A percentile compares a stretch with the other conserved stretches of the same genome.
phyloP scores from a whole-genome alignment of 2,113 vertebrate genomes.

The Peromyscus leucopus region DNA sequence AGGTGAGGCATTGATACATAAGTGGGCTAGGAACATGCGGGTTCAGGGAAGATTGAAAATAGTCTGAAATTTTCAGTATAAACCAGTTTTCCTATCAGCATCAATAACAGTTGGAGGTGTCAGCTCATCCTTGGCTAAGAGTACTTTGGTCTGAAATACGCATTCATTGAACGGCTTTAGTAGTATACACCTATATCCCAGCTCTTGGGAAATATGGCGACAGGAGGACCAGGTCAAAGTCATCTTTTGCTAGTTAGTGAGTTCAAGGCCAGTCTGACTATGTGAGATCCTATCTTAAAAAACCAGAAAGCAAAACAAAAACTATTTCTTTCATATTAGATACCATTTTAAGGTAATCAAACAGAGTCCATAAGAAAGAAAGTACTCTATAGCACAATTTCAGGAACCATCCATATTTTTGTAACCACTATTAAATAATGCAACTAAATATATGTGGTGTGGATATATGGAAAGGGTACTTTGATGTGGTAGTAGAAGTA shows the following conservation, averaged over 20 bases:
- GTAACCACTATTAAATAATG: slow-evolving; percentile 18
- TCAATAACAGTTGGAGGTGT: background rate
- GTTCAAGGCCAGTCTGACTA: background rate
- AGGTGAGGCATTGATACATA: background rate
- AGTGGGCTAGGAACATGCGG: background rate
- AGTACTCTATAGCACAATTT: background rate
- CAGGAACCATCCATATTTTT: slow-evolving; percentile 8
- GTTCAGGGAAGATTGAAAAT: background rate
- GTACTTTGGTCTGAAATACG: background rate
- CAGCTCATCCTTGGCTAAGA: background rate
- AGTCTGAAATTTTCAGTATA: slow-evolving; percentile 15
- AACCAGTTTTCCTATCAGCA: background rate
- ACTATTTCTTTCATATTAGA: slow-evolving; percentile 3
- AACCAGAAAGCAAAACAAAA: background rate
- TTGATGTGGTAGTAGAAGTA: background rate
- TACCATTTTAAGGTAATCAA: slow-evolving; percentile 20
- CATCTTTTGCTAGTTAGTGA: background rate
- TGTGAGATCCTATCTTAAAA: background rate
- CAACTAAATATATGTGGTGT: background rate
- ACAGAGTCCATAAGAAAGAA: background rate
- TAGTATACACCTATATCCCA: background rate
- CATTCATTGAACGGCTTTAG: background rate
- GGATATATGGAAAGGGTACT: background rate
- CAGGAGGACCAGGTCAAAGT: background rate
- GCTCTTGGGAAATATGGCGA: too few relatives aligned